Conservation (phyloP, 2,113 vertebrate genomes). For the Tilapia sparmanii region DNA sequence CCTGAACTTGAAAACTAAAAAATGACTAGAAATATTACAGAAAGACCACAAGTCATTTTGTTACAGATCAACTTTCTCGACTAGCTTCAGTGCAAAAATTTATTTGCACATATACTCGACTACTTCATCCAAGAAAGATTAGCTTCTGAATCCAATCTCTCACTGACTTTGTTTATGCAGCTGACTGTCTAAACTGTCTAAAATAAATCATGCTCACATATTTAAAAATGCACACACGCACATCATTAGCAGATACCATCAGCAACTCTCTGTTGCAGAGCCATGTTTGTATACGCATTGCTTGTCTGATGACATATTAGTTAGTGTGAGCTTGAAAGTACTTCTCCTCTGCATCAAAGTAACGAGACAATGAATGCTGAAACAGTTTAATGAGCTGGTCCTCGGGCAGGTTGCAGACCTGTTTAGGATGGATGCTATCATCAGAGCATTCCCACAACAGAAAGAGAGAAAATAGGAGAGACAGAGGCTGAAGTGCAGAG, state of each 20-base stretch:
- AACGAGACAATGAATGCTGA: slow-evolving; percentile 35
- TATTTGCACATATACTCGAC: neutral
- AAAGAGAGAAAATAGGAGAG: neutral
- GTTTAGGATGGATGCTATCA: slow-evolving; percentile 4
- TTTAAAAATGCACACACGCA: neutral
- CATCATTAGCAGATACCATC: neutral
- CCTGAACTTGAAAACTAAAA: neutral
- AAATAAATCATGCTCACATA: neutral
- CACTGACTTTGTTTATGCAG: neutral
- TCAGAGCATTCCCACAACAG: neutral
- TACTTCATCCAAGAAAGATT: neutral
- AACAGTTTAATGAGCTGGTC: slow-evolving; percentile 36
- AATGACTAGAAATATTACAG: neutral
- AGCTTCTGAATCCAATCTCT: neutral
- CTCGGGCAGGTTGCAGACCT: slow-evolving; percentile 1
- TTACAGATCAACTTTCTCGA: neutral
- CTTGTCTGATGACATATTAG: slow-evolving; percentile 17
- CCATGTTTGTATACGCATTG: neutral
- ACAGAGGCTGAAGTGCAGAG: neutral
- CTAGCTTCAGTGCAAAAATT: neutral
- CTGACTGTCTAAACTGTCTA: neutral
- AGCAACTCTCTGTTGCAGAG: neutral
- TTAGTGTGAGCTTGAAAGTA: slow-evolving; percentile 12
- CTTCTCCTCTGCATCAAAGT: slow-evolving; percentile 3
- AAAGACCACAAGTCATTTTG: neutral